These are phyloP conservation scores for Brachyptera risi DNA, from an alignment of 2,888 invertebrate species.

Conservation along the genomic window DNA sequence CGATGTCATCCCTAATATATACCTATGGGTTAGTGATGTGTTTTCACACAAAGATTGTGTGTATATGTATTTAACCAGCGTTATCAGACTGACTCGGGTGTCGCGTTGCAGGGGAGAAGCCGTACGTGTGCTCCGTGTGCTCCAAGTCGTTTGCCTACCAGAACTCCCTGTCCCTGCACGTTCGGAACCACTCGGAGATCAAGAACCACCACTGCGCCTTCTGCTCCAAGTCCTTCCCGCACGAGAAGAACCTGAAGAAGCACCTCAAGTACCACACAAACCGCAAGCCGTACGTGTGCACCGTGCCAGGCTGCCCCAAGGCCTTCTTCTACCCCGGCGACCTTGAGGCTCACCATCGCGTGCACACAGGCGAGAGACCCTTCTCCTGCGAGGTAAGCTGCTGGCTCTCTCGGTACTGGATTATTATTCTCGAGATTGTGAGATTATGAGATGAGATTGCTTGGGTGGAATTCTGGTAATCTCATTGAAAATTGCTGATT, in stretches of 20 bases:
- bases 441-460: no score
- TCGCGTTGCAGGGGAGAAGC: neutral
- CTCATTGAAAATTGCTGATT: no score
- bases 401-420: no score
- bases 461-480: no score
- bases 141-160: conserved; percentile 7
- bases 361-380: neutral
- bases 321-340: conserved; percentile 17
- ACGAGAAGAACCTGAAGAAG: conserved; percentile 9
- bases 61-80: no score
- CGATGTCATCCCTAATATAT: no score
- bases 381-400: neutral
- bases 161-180: conserved; percentile 11
- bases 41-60: no score
- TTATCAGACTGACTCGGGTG: no score
- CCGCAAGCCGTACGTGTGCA: neutral
- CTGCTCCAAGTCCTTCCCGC: conserved; percentile 3
- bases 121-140: neutral
- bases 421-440: no score
- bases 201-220: neutral
- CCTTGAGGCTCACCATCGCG: neutral
- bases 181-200: neutral
- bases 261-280: conserved; percentile 9
- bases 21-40: no score
- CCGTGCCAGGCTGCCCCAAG: neutral